Base-by-base conservation (phyloP, 2,888 invertebrate genomes). In the Petrolisthes cinctipes region DNA sequence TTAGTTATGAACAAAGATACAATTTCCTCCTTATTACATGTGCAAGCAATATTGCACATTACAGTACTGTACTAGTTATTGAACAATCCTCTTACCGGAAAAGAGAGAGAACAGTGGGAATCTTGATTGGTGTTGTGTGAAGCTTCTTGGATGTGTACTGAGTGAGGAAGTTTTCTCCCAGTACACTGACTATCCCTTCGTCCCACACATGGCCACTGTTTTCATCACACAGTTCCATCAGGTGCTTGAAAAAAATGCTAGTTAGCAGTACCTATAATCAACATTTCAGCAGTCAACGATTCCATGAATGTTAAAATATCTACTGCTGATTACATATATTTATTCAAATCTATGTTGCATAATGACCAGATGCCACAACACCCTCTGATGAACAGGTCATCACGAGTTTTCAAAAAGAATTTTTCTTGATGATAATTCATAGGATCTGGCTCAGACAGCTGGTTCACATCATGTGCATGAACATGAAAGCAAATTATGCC, bases 81-180 rank as follows among this genome's bases (percentile, higher is more conserved):
- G 9, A 82, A 53, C 17, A 51, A 5, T 56, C 14, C 71, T n/a
- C 86, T 66, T 51, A 87, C 87, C 84, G 80, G 82, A 87, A 89
- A 9, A 89, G 80, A 54, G 82, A 79, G 20, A 89, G 66, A 23
- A 89, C 82, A 5, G 86, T 79, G 6, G 87, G 89, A n/a, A 89
- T 80, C 76, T 81, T 81, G 14, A 89, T 11, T 17, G 89, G 89
- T 75, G 89, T 86, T 0, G 37, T 5, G 14, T 14, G 23, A 5
- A 9, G 54, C 73, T 87, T 87, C 23, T 81, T 71, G 20, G 81
- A 53, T 37, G 80, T 84, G 87, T 61, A 84, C 75, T 87, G 87
- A 4, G 80, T 84, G 6, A 87, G 57, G 54, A 81, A 80, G 75
- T 87, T 80, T n/a, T 81, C 87, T 6, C 87, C 81, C 51, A 87